Conservation (phyloP, 2,797 vertebrate genomes). For the Australoheros facetus region DNA sequence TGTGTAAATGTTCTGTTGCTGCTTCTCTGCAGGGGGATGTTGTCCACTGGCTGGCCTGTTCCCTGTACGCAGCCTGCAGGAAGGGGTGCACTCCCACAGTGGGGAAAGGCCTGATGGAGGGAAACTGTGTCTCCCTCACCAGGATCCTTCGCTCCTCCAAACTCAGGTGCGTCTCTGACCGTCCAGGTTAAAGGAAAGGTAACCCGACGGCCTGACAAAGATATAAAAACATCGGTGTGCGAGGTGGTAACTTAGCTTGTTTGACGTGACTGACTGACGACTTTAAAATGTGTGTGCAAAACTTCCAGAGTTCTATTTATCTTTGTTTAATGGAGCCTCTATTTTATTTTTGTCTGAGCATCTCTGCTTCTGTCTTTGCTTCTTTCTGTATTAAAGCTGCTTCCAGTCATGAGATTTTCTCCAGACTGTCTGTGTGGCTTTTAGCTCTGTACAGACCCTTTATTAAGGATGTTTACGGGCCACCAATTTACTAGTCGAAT, state of each 20-base stretch:
- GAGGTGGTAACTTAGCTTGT: background rate
- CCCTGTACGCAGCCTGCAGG: constrained; percentile 90
- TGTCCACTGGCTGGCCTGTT: constrained; percentile 91
- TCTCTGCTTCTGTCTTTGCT: accelerated
- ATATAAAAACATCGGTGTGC: accelerated
- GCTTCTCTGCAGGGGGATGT: constrained; percentile 84
- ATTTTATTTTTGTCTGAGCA: accelerated
- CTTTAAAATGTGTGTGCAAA: accelerated
- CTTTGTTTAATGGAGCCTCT: background rate
- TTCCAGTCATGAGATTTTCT: too few relatives aligned
- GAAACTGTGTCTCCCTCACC: constrained; percentile 95
- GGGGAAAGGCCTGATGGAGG: constrained; percentile 90
- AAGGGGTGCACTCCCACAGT: constrained; percentile 90
- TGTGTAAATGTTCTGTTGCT: background rate
- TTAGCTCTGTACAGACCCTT: too few relatives aligned
- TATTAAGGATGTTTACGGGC: too few relatives aligned
- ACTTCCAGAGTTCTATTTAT: background rate
- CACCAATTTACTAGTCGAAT: too few relatives aligned
- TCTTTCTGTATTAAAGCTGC: too few relatives aligned
- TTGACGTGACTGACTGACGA: background rate
- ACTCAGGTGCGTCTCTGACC: constrained; percentile 81
- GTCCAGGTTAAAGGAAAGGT: too few relatives aligned
- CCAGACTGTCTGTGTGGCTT: too few relatives aligned
- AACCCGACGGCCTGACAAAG: background rate
- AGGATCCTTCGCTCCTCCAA: constrained; percentile 91